Evolutionary conservation across 2,113 vertebrate genomes (phyloP), one percentile per base, ranked within the genome.

Genomic region (Aspidoscelis tigris): DNA sequence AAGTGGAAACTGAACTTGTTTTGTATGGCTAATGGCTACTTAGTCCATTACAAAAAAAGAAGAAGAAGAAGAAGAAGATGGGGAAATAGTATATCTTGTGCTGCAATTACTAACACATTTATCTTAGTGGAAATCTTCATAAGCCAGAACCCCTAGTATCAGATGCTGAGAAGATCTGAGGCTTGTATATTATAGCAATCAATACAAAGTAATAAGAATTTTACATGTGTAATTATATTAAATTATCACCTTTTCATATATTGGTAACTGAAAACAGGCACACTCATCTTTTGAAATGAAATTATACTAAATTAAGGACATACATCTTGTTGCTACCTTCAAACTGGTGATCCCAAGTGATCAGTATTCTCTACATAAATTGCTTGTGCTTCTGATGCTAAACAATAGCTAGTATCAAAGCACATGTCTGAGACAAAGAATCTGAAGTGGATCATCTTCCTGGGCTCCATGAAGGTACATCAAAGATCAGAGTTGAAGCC

Each of bases 241-340:
- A 81, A 4, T 64, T 55, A 53, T 74, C 58, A 80, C 55, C 18
- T 58, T 64, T 86, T 7, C 39, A 61, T 76, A 76, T 70, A 61
- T 11, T 39, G 41, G 7, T 61, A 22, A 44, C 33, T 64, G 3
- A 70, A 33, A 71, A 70, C 39, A 70, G 39, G 20, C 41, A 33
- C 21, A 12, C 24, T 70, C 43, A 66, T 81, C 33, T 26, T 81
- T 47, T 53, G 12, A 61, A 86, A 86, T 81, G 20, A 81, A 86
- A 44, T 86, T 81, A 86, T 24, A n/a, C 20, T 53, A 70, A n/a
- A 81, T 71, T 71, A 86, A 81, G 71, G 73, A 77, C 16, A 61
- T 26, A 3, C n/a, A 39, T 64, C 50, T 69, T 3, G 69, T 18
- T 70, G 33, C 68, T 70, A 14, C 8, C 24, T 24, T 21, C 5